Percentiles rank a stretch among this genome's conserved stretches.
These are phyloP conservation scores for Mesocentrotus franciscanus DNA, from an alignment of 53 echinoderm and acorn worm genomes.

Conservation along the genomic window DNA sequence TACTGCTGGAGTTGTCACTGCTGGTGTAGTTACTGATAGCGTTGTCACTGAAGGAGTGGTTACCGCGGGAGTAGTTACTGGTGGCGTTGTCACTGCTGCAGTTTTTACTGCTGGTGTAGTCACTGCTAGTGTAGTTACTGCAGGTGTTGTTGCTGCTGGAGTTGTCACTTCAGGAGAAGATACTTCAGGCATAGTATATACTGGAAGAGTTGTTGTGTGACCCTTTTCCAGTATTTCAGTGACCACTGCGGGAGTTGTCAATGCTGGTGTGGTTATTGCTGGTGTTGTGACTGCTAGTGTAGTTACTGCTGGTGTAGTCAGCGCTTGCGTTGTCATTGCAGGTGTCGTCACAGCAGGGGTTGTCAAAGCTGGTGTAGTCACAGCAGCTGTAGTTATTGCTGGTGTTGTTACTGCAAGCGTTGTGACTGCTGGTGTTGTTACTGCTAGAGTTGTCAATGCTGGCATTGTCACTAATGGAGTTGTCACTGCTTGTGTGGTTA, in stretches of 20 bases:
- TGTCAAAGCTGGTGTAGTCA: constrained; percentile 23
- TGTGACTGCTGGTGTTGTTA: constrained; percentile 35
- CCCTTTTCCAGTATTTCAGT: too few species aligned
- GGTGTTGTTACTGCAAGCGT: neutral
- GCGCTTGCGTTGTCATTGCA: neutral
- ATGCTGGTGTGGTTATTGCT: neutral
- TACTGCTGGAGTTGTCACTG: too few species aligned
- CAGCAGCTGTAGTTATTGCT: constrained; percentile 3
- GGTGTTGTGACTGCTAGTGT: neutral
- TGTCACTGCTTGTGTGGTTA: constrained; percentile 39
- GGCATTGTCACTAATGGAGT: constrained; percentile 53
- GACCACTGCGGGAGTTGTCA: constrained; percentile 12
- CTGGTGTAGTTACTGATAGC: constrained; percentile 50
- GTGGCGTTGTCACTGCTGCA: neutral
- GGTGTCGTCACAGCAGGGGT: constrained; percentile 14
- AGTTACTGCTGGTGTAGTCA: neutral
- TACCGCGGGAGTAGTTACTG: neutral
- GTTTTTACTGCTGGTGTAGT: constrained; percentile 64
- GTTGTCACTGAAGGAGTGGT: constrained; percentile 44
- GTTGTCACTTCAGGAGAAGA: neutral
- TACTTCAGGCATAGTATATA: neutral
- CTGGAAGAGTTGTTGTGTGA: constrained; percentile 9
- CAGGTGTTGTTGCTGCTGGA: neutral
- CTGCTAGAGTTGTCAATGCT: constrained; percentile 43
- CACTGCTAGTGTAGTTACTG: neutral